Conservation (phyloP, 2,113 vertebrate genomes). For the Hymenochirus boettgeri region DNA sequence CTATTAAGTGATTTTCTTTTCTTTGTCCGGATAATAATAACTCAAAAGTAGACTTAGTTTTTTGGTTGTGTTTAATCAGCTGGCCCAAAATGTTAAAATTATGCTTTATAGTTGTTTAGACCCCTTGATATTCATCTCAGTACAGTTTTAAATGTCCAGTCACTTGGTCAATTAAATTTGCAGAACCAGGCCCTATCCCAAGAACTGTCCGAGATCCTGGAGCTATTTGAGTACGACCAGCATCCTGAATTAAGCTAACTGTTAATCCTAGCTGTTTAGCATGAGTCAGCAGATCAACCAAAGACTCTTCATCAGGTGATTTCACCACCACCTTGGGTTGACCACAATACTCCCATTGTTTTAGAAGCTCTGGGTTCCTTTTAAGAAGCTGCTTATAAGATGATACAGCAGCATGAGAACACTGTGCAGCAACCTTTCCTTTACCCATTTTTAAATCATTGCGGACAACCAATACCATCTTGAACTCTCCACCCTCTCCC, state of each 20-base stretch:
- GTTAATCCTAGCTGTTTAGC: constrained; percentile 78
- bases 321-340: constrained; percentile 94
- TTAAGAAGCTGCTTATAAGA: constrained; percentile 84
- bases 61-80: no score
- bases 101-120: no score
- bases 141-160: constrained; percentile 90
- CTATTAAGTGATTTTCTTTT: no score
- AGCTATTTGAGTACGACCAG: constrained; percentile 90
- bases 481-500: constrained; percentile 86
- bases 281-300: constrained; percentile 71
- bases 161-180: constrained; percentile 80
- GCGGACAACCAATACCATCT: constrained; percentile 88
- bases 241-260: constrained; percentile 91
- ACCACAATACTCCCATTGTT: constrained; percentile 90
- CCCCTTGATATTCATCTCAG: constrained; percentile 47
- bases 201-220: constrained; percentile 89
- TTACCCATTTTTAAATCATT: constrained; percentile 95
- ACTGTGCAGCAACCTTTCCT: constrained; percentile 92
- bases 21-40: no score
- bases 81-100: no score
- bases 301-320: constrained; percentile 77
- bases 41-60: no score
- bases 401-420: constrained; percentile 87
- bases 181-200: constrained; percentile 84
- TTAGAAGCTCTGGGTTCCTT: constrained; percentile 79